These are phyloP conservation scores for Cephus sareptanus DNA, from an alignment of 2,888 invertebrate genomes.

Conservation along the genomic window DNA sequence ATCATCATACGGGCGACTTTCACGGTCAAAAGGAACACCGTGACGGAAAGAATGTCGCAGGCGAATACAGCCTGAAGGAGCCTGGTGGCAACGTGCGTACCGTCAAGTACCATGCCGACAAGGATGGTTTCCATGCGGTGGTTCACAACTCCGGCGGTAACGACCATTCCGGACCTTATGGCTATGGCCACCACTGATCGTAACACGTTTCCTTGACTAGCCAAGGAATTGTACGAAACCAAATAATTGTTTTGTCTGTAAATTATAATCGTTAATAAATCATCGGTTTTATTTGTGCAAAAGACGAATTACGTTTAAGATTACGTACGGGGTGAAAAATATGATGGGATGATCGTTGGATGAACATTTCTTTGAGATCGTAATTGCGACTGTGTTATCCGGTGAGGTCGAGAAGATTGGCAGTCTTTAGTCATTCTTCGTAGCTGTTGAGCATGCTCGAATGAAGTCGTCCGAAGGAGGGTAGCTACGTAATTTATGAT, in stretches of 20 bases:
- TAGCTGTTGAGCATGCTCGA: slow-evolving; percentile 19
- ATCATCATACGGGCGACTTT: slow-evolving; percentile 21
- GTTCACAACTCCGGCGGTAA: slow-evolving; percentile 21
- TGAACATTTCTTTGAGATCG: neutral
- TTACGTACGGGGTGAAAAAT: neutral
- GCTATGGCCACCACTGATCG: slow-evolving; percentile 6
- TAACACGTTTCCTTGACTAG: neutral
- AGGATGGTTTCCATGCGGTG: slow-evolving; percentile 16
- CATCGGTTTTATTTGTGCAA: neutral
- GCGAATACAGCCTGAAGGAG: slow-evolving; percentile 18
- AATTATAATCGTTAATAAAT: slow-evolving; percentile 1
- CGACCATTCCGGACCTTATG: slow-evolving; percentile 21
- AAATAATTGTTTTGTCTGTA: slow-evolving; percentile 1
- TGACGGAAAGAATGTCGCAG: slow-evolving; percentile 21
- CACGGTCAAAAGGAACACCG: slow-evolving; percentile 20
- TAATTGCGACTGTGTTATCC: neutral
- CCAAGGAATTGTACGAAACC: neutral
- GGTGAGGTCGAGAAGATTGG: neutral
- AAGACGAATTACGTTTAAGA: neutral
- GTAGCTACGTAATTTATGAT: slow-evolving; percentile 54
- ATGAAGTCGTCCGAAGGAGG: slow-evolving; percentile 42
- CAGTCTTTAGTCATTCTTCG: neutral
- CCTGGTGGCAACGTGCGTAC: slow-evolving; percentile 22
- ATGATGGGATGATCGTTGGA: neutral
- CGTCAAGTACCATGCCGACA: slow-evolving; percentile 19